phyloP scores from a whole-genome alignment of 2,113 vertebrate genomes.

The Buteo buteo region DNA sequence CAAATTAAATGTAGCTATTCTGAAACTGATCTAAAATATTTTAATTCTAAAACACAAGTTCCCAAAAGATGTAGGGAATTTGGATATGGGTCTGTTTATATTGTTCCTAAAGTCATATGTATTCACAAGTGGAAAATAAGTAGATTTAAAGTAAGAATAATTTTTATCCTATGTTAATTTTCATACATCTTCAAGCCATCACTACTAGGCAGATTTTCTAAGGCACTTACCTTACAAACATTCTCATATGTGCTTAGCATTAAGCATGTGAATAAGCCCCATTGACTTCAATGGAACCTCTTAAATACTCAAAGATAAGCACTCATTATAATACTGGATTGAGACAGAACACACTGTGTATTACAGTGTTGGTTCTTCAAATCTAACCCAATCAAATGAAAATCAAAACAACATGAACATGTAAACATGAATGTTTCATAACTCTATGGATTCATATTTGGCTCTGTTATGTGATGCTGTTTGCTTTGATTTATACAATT shows the following conservation, averaged over 20 bases:
- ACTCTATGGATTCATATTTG: neutral
- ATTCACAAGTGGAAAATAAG: neutral
- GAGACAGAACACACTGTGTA: neutral
- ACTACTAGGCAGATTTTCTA: neutral
- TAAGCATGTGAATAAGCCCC: neutral
- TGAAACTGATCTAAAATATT: neutral
- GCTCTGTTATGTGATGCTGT: neutral
- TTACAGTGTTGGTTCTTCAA: neutral
- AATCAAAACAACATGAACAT: neutral
- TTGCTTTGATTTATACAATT: neutral
- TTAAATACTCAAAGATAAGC: neutral
- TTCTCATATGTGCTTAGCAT: neutral
- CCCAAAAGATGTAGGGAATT: neutral
- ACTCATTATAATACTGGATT: neutral
- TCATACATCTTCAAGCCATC: slow-evolving; percentile 37
- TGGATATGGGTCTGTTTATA: neutral
- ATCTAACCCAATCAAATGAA: neutral
- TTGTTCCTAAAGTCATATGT: neutral
- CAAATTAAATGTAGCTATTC: slow-evolving; percentile 46
- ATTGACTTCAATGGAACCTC: neutral
- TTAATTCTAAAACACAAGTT: neutral
- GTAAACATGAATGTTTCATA: neutral
- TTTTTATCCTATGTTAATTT: slow-evolving; percentile 54
- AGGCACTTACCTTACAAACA: neutral
- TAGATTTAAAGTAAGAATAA: slow-evolving; percentile 41